Percentiles rank a stretch among this genome's conserved stretches.
Conservation (phyloP, 2,888 invertebrate species). For the Linnaemya vulpina region DNA sequence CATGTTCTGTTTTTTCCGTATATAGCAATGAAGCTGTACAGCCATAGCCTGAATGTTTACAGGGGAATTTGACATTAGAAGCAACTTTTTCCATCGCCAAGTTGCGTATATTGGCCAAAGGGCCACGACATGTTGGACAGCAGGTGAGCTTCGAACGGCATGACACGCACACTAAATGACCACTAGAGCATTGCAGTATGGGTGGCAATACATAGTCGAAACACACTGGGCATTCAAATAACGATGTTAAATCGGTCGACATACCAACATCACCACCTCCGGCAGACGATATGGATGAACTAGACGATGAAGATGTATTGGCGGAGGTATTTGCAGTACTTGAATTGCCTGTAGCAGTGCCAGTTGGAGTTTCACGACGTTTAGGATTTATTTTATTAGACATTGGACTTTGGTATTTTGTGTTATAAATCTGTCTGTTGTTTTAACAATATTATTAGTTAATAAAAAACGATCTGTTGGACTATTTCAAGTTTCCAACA, state of each 20-base stretch:
- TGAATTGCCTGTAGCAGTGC: slow-evolving; percentile 76
- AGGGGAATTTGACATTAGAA: slow-evolving; percentile 98
- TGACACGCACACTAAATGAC: slow-evolving; percentile 98
- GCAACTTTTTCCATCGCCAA: slow-evolving; percentile 99
- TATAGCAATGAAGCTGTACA: slow-evolving; percentile 95
- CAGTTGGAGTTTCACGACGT: slow-evolving; percentile 81
- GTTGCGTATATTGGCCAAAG: slow-evolving; percentile 98
- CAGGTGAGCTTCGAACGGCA: slow-evolving; percentile 98
- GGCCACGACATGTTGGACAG: slow-evolving; percentile 99
- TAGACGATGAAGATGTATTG: slow-evolving; percentile 83
- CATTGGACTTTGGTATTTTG: slow-evolving; percentile 76
- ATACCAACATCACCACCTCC: slow-evolving; percentile 84
- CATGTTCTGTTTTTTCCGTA: slow-evolving; percentile 99
- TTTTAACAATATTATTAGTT: not conserved
- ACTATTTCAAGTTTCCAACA: not conserved
- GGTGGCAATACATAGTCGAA: slow-evolving; percentile 99
- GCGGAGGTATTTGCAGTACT: slow-evolving; percentile 79
- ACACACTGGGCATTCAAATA: slow-evolving; percentile 98
- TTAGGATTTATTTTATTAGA: slow-evolving; percentile 83
- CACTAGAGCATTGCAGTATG: slow-evolving; percentile 99
- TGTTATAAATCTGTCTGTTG: slow-evolving; percentile 9
- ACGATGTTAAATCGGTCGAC: slow-evolving; percentile 93
- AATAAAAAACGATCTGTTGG: not conserved
- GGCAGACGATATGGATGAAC: slow-evolving; percentile 82
- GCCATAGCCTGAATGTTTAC: slow-evolving; percentile 98